phyloP scores from a whole-genome alignment of 2,113 vertebrate species.

The Ploceus nigricollis region DNA sequence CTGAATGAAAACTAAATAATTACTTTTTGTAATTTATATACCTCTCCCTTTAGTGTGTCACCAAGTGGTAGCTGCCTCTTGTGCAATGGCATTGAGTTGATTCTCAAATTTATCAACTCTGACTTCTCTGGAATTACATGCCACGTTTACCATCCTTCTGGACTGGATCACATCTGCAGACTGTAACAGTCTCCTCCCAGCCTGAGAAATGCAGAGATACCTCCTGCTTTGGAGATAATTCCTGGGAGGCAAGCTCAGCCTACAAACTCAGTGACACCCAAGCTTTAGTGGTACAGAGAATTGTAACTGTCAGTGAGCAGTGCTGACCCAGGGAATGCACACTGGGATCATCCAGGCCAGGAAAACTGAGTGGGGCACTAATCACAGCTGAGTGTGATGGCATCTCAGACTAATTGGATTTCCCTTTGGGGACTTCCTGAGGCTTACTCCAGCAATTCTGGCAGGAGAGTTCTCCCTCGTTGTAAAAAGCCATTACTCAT shows the following conservation, averaged over 20 bases:
- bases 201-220: background rate
- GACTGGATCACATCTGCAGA: background rate
- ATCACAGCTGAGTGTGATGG: background rate
- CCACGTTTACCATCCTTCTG: background rate
- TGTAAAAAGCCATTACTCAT: constrained; percentile 8
- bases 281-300: background rate
- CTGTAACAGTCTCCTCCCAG: background rate
- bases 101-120: background rate
- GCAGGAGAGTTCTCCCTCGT: background rate
- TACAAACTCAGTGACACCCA: background rate
- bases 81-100: background rate
- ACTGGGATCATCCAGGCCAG: background rate
- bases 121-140: background rate
- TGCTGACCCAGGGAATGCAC: background rate
- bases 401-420: background rate
- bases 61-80: background rate
- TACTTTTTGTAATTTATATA: background rate
- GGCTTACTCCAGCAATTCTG: background rate
- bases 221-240: background rate
- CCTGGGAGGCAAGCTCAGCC: background rate
- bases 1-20: background rate
- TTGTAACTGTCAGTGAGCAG: background rate
- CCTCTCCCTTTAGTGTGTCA: background rate
- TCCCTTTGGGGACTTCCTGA: background rate
- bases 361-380: background rate